phyloP scores from a whole-genome alignment of 2,113 vertebrate species.

The Oreochromis spilurus region DNA sequence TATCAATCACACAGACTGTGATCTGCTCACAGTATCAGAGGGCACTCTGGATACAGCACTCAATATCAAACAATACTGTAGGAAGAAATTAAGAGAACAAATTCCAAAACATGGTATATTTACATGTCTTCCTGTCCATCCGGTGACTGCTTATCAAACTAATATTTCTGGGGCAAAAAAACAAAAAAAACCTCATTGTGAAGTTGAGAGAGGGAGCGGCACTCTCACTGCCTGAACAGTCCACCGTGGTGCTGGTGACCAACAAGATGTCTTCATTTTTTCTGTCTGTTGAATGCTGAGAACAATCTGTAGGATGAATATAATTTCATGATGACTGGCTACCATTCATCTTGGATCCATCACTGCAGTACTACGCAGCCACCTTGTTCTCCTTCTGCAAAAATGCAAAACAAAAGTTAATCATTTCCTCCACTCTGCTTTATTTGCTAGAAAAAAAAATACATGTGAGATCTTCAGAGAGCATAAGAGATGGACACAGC shows the following conservation, averaged over 20 bases:
- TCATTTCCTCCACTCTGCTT: fast-evolving
- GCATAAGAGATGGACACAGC: background rate
- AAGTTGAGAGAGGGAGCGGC: slow-evolving; percentile 63
- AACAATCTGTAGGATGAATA: slow-evolving; percentile 31
- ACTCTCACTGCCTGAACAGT: slow-evolving; percentile 73
- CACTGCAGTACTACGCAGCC: slow-evolving; percentile 81
- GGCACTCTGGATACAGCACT: slow-evolving; percentile 76
- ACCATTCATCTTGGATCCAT: slow-evolving; percentile 67
- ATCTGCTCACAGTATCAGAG: slow-evolving; percentile 86
- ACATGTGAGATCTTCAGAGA: background rate
- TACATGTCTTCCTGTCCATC: slow-evolving; percentile 77
- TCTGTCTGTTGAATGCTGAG: slow-evolving; percentile 76
- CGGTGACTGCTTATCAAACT: slow-evolving; percentile 67
- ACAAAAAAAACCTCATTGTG: slow-evolving; percentile 24
- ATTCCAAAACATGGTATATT: slow-evolving; percentile 80
- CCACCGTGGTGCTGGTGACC: slow-evolving; percentile 86
- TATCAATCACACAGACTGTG: slow-evolving; percentile 69
- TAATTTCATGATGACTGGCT: slow-evolving; percentile 74
- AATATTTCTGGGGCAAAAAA: slow-evolving; percentile 55
- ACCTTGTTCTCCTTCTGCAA: slow-evolving; percentile 97
- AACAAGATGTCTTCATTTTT: slow-evolving; percentile 81
- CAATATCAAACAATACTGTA: slow-evolving; percentile 81
- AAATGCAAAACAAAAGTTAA: background rate
- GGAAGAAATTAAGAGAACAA: slow-evolving; percentile 79
- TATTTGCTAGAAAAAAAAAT: background rate